Percentiles rank a stretch among this genome's conserved stretches.
Evolutionary conservation across 2,113 vertebrate species (phyloP).

Genomic region (Epinephelus cyanopodus): DNA sequence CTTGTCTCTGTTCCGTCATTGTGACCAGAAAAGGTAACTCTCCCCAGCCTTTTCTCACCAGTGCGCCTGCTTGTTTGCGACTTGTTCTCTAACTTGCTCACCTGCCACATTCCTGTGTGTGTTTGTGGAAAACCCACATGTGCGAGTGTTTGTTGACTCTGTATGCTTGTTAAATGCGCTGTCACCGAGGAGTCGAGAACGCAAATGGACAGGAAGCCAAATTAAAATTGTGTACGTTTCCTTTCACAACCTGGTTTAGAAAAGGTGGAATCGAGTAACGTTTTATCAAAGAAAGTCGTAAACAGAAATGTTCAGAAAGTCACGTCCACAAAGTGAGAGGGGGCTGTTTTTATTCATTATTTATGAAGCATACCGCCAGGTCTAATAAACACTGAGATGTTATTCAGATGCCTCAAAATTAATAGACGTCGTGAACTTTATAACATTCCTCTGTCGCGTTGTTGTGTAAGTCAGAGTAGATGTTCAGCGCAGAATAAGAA

Average conservation of each 20-base stretch:
- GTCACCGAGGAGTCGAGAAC: constrained; percentile 19
- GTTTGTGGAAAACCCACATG: not conserved
- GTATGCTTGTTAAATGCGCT: constrained; percentile 45
- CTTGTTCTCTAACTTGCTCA: constrained; percentile 49
- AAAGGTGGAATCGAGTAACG: constrained; percentile 46
- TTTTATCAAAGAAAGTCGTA: constrained; percentile 31
- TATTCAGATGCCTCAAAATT: constrained; percentile 76
- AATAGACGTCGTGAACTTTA: constrained; percentile 80
- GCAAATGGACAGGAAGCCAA: constrained; percentile 44
- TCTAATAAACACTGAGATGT: constrained; percentile 68
- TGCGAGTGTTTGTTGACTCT: not conserved
- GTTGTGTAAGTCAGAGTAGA: constrained; percentile 61
- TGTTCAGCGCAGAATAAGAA: constrained; percentile 74
- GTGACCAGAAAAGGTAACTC: constrained; percentile 25
- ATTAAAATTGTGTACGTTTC: constrained; percentile 34
- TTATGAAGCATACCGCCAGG: constrained; percentile 44
- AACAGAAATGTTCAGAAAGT: constrained; percentile 56
- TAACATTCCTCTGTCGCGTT: constrained; percentile 38
- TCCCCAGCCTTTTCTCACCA: constrained; percentile 39
- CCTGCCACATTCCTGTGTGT: constrained; percentile 47
- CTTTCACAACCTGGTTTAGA: constrained; percentile 27
- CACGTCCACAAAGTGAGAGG: constrained; percentile 19
- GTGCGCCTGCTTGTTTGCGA: constrained; percentile 38
- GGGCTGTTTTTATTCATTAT: constrained; percentile 53
- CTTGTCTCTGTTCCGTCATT: constrained; percentile 48